phyloP scores from a whole-genome alignment of 1,140 invertebrate genomes.

The Sitobion miscanthi region DNA sequence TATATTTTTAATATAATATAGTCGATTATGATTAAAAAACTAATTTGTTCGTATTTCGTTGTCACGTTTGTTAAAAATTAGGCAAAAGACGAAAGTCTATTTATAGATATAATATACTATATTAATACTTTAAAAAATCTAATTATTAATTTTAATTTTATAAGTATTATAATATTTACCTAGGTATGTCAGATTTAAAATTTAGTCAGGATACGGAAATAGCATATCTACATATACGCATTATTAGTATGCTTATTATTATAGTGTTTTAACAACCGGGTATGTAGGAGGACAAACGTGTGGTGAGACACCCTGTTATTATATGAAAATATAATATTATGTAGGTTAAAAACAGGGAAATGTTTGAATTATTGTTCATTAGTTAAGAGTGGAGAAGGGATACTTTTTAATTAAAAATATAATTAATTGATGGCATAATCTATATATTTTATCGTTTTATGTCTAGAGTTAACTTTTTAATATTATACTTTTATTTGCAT shows the following conservation, averaged over 20 bases:
- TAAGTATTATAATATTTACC: background rate
- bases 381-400: background rate
- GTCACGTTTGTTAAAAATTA: background rate
- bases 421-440: background rate
- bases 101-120: background rate
- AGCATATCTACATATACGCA: background rate
- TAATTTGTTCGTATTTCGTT: background rate
- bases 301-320: background rate
- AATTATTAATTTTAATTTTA: background rate
- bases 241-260: background rate
- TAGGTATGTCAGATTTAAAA: background rate
- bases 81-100: background rate
- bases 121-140: background rate
- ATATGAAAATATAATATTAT: background rate
- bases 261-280: background rate
- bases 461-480: background rate
- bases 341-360: background rate
- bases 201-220: background rate
- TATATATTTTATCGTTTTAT: background rate
- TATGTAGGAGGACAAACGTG: background rate
- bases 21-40: background rate
- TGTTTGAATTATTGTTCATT: background rate
- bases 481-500: background rate
- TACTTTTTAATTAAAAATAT: conserved; percentile 20
- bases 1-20: background rate